Evolutionary conservation across 1,140 invertebrate species (phyloP).

Genomic region (Hermatobates lingyangjiaoensis): DNA sequence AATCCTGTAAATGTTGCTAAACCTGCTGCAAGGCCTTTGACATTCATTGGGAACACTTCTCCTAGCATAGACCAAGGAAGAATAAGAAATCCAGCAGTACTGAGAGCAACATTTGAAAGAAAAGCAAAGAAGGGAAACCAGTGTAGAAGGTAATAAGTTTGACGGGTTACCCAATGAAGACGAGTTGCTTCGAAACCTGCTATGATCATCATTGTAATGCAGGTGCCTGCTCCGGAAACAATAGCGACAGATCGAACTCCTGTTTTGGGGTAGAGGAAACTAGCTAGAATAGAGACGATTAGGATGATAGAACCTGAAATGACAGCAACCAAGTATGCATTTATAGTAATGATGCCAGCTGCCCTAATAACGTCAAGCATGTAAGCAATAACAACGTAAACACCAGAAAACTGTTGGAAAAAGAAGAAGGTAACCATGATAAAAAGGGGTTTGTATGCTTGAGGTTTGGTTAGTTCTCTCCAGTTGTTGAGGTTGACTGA

Average conservation of each 20-base stretch:
- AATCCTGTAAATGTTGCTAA: constrained; percentile 43
- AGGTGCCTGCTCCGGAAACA: constrained; percentile 33
- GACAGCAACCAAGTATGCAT: constrained; percentile 21
- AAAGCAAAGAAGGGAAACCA: constrained; percentile 29
- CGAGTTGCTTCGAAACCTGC: constrained; percentile 25
- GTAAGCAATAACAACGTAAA: constrained; percentile 47
- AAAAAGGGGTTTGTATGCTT: constrained; percentile 28
- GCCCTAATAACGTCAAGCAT: constrained; percentile 35
- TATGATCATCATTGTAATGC: constrained; percentile 29
- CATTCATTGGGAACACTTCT: constrained; percentile 24
- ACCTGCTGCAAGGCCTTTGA: constrained; percentile 38
- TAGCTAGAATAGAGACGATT: constrained; percentile 27
- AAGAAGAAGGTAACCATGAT: constrained; percentile 30
- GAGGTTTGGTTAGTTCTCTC: constrained; percentile 15
- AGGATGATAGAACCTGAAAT: constrained; percentile 32
- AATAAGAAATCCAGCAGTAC: constrained; percentile 31
- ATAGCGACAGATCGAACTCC: constrained; percentile 30
- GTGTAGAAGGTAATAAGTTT: constrained; percentile 17
- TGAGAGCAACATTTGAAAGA: constrained; percentile 31
- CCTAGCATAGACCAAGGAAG: constrained; percentile 44
- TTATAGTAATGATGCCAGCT: constrained; percentile 26
- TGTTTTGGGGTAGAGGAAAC: constrained; percentile 31
- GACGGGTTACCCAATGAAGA: not conserved
- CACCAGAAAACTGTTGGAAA: constrained; percentile 36
- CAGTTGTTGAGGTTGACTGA: constrained; percentile 7